Evolutionary conservation across 2,797 vertebrate genomes (phyloP), one percentile per base, ranked within the genome.

Genomic region (Eidolon dupreanum): DNA sequence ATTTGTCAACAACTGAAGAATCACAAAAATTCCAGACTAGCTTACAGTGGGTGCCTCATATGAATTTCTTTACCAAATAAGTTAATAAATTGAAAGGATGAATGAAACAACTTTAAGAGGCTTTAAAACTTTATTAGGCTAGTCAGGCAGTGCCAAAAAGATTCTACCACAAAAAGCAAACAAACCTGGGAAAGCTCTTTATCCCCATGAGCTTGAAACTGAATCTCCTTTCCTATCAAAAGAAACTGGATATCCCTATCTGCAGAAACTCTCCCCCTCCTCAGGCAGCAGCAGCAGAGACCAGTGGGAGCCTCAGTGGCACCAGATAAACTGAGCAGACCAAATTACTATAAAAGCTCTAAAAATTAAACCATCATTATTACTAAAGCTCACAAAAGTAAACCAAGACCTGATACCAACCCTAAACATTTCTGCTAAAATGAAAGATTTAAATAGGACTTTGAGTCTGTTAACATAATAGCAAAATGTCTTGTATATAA

Each of bases 11-110:
- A 74, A 75, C 33, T 79, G 15, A 43, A 91, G 26, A 90, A 75
- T 78, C 46, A 90, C 24, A 95, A 88, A 82, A 90, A 66, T 88
- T 88, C 22, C 28, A 88, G 57, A 95, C 41, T 33, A 90, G 59
- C 41, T 83, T 90, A 90, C 43, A 83, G 1, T 84, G 61, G 93
- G 41, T 75, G 20, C 13, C 19, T 8, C 17, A 41, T 46, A 88
- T 70, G 41, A 75, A 84, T 71, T 85, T 94, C 26, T 53, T 75
- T 88, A 65, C 22, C 92, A 65, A 95, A 74, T 33, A 73, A 91
- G 53, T 75, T 5, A 90, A 73, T 84, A 68, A 85, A 78, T 73
- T 33, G 63, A 81, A 96, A 93, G 13, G 36, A 77, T 38, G 26
- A 53, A 33, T 79, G 6, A 88, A 79, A 19, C 61, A 71, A 84